Conservation (phyloP, 1,140 invertebrate species). For the Marisa cornuarietis region DNA sequence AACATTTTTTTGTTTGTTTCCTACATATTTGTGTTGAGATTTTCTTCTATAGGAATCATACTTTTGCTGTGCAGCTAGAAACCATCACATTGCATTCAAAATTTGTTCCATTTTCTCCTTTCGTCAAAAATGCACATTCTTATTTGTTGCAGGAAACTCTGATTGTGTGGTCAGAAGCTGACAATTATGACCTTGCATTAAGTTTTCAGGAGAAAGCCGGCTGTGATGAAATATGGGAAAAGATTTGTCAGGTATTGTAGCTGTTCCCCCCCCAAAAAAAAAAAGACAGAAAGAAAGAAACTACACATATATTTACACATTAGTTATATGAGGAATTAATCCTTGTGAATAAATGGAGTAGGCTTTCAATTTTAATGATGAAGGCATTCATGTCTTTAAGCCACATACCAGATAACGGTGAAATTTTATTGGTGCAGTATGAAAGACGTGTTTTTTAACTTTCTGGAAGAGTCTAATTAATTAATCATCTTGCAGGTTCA, state of each 20-base stretch:
- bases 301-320: background rate
- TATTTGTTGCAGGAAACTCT: conserved; percentile 82
- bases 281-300: no score
- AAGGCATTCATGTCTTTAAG: no score
- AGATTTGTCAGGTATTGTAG: conserved; percentile 90
- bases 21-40: no score
- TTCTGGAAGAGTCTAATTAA: conserved; percentile 4
- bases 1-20: no score
- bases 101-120: background rate
- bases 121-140: background rate
- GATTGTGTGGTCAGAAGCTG: conserved; percentile 99
- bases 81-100: background rate
- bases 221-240: conserved; percentile 99
- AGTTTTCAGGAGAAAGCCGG: conserved; percentile 99
- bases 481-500: conserved; percentile 76
- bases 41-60: no score
- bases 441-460: no score
- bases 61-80: no score
- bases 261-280: no score
- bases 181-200: conserved; percentile 97
- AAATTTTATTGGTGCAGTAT: no score
- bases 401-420: no score
- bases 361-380: no score
- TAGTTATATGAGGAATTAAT: background rate
- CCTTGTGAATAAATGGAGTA: background rate